Base-by-base conservation (phyloP, 2,888 invertebrate genomes). In the Ophioninae sp. region DNA sequence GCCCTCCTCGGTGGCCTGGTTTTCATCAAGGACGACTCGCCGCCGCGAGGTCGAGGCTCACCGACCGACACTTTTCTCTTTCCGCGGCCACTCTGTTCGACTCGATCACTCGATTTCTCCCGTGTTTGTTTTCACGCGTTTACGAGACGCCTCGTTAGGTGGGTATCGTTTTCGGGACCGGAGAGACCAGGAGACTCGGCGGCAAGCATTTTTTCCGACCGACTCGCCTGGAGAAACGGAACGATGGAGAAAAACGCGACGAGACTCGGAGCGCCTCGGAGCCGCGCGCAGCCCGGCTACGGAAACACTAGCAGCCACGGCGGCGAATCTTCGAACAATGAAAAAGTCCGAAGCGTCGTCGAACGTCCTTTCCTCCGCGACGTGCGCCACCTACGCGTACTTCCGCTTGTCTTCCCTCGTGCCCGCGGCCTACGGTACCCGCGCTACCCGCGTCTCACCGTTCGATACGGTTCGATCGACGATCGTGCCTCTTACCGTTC, bases 241-340 rank as follows among this genome's bases (percentile, higher is more conserved):
- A n/a, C n/a, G n/a, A n/a, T n/a, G n/a, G n/a, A n/a, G n/a, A n/a
- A 63, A 10, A 65, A 59, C 41, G 17, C 37, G n/a, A n/a, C n/a
- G n/a, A n/a, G n/a, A n/a, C n/a, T n/a, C n/a, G n/a, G n/a, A n/a
- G n/a, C n/a, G n/a, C n/a, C n/a, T 39, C 37, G 51, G n/a, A 73
- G n/a, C 10, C 69, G 22, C 22, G 67, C 56, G 56, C 58, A 44
- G 41, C 61, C 72, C 56, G 78, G 78, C 75, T 44, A 64, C 76
- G 80, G 87, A 87, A 72, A 88, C 87, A n/a, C n/a, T n/a, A n/a
- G n/a, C 88, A 88, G 85, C 85, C 88, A 85, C 90, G 87, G 88
- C 90, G 89, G 87, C 88, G 87, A 89, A 84, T 88, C 89, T 90
- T 90, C 88, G 87, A 89, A 91, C 91, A 92, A 91, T 91, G 91